Base-by-base conservation (phyloP, 2,113 vertebrate species). In the Antechinus flavipes region DNA sequence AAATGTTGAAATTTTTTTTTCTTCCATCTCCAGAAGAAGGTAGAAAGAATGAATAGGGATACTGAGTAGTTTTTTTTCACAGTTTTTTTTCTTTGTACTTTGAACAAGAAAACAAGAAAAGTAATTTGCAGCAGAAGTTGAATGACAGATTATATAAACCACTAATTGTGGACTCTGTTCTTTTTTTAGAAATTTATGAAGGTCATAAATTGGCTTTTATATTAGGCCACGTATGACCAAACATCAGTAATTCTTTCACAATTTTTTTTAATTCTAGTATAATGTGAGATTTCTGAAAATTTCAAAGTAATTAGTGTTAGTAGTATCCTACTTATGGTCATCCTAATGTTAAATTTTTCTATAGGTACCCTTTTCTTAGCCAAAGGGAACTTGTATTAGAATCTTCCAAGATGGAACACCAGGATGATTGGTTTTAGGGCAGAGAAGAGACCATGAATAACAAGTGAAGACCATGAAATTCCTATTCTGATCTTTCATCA, bases 221-320 rank as follows among this genome's bases (percentile, higher is more conserved):
- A 42, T 84, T 42, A 84, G 19, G 35, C 19, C 19, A 42, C 19
- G 89, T 92, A 89, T 19, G 94, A 42, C 89, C 76, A 61, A 53
- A 93, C 4, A 92, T 94, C 49, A 94, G 24, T 30, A 84, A 7
- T 49, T 11, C 46, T 90, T 97, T 94, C 94, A 93, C n/a, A 27
- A 11, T 16, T 91, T 25, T 76, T 84, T 96, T 25, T 93, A 95
- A 94, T 84, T 42, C 35, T 84, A 58, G 14, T 76, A 24, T 89
- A 7, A 46, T 92, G 46, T 61, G 56, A 93, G 93, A 56, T 50
- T 96, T 30, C 90, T 9, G 23, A 24, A 92, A 90, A 10, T 14
- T 24, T 91, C 25, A 1, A 50, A 95, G 90, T 90, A 84, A 42
- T 92, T 90, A 30, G 14, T 50, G 24, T 46, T 49, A 26, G 35